These are phyloP conservation scores for Colistium nudipinnis DNA, from an alignment of 2,113 vertebrate species.

Conservation along the genomic window DNA sequence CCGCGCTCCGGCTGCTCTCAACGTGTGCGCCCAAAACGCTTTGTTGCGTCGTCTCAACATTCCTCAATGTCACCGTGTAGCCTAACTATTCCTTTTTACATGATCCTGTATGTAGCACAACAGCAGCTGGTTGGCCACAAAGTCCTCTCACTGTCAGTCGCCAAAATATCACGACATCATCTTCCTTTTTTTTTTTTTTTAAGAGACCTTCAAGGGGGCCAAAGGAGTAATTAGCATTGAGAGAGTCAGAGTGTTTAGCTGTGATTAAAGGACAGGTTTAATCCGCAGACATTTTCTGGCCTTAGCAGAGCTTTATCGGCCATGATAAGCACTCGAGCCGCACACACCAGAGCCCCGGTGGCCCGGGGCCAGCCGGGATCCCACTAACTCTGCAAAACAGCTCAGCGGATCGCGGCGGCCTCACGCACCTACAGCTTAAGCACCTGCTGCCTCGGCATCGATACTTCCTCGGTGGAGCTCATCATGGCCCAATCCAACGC, in stretches of 20 bases:
- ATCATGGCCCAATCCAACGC: slow-evolving; percentile 25
- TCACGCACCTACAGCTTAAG: slow-evolving; percentile 19
- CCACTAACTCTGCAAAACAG: slow-evolving; percentile 1
- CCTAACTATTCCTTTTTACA: slow-evolving; percentile 17
- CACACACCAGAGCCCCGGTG: slow-evolving; percentile 9
- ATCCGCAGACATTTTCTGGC: slow-evolving; percentile 22
- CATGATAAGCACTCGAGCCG: slow-evolving; percentile 15
- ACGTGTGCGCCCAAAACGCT: slow-evolving; percentile 49
- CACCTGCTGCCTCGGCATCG: slow-evolving; percentile 38
- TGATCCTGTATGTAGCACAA: slow-evolving; percentile 10
- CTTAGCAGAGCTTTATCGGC: slow-evolving; percentile 24
- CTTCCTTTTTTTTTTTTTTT: not conserved
- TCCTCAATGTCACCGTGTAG: slow-evolving; percentile 35
- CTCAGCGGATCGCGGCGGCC: slow-evolving; percentile 19
- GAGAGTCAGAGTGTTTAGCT: slow-evolving; percentile 13
- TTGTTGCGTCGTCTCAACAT: slow-evolving; percentile 33
- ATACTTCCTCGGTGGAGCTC: slow-evolving; percentile 17
- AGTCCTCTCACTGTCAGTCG: slow-evolving; percentile 17
- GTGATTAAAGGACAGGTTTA: slow-evolving; percentile 25
- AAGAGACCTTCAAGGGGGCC: not conserved
- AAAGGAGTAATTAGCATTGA: slow-evolving; percentile 12
- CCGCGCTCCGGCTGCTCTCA: slow-evolving; percentile 58
- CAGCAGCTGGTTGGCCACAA: not conserved
- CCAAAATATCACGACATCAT: no score
- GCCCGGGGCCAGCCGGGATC: slow-evolving; percentile 3